phyloP scores from a whole-genome alignment of 2,113 vertebrate species.

The Recurvirostra avosetta region DNA sequence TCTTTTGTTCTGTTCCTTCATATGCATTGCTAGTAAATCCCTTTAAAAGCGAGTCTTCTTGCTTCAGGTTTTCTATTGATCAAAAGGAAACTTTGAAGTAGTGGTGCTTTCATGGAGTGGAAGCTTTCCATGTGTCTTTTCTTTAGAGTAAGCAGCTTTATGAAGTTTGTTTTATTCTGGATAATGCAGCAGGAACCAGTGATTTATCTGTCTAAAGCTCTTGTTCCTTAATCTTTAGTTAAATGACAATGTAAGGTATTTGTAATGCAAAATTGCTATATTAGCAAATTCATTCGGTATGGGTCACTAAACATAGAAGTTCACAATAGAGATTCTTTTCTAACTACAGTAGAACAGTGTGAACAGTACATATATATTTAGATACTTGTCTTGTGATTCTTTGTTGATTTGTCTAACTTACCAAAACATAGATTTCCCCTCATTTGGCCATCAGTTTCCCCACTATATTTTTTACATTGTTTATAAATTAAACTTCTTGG shows the following conservation, averaged over 20 bases:
- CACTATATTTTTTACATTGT: background rate
- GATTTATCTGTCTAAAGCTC: background rate
- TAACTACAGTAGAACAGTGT: background rate
- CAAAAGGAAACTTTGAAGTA: background rate
- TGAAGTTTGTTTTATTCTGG: background rate
- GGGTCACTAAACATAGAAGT: background rate
- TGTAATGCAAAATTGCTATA: background rate
- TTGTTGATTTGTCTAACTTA: background rate
- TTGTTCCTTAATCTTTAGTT: background rate
- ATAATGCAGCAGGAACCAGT: background rate
- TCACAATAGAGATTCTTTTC: background rate
- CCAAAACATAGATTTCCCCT: background rate
- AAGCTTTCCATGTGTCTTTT: background rate
- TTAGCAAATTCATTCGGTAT: background rate
- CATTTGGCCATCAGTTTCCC: background rate
- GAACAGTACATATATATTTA: background rate
- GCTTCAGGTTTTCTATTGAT: background rate
- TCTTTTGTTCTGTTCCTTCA: background rate
- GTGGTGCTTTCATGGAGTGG: background rate
- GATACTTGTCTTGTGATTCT: background rate
- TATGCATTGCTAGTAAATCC: background rate
- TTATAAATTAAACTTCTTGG: background rate
- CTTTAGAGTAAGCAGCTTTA: background rate
- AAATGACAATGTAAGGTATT: background rate
- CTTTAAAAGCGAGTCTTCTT: background rate